phyloP scores from a whole-genome alignment of 2,797 vertebrate species.

The Darevskia nairensis region DNA sequence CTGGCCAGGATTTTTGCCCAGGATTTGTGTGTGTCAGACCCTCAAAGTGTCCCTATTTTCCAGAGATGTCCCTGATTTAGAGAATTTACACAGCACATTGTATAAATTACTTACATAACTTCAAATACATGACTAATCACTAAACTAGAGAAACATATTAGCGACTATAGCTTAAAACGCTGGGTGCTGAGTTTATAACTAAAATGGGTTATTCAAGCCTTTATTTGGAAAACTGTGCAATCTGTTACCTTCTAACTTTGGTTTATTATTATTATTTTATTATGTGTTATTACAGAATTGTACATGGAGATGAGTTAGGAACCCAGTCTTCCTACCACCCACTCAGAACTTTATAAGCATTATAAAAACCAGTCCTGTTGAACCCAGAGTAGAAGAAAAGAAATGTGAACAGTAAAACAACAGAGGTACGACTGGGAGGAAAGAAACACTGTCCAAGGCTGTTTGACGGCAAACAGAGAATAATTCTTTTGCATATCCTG shows the following conservation, averaged over 20 bases:
- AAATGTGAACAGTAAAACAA: background rate
- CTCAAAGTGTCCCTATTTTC: too few species aligned
- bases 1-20: too few species aligned
- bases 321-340: background rate
- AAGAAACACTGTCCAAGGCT: constrained; percentile 40
- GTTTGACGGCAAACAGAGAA: constrained; percentile 49
- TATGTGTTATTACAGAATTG: background rate
- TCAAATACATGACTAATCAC: background rate
- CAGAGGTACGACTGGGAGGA: constrained; percentile 24
- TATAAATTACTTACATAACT: background rate
- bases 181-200: background rate
- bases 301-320: background rate
- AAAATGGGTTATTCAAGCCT: background rate
- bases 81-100: too few species aligned
- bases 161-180: background rate
- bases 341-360: background rate
- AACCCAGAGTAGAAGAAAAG: background rate
- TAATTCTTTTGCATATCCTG: constrained; percentile 37
- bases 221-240: background rate
- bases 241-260: background rate
- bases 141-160: background rate
- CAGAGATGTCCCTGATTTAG: too few species aligned
- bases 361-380: background rate
- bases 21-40: too few species aligned
- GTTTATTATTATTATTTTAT: background rate